Evolutionary conservation across 1,140 invertebrate genomes (phyloP), one percentile per base, ranked within the genome.

Genomic region (Diorhabda elongata): DNA sequence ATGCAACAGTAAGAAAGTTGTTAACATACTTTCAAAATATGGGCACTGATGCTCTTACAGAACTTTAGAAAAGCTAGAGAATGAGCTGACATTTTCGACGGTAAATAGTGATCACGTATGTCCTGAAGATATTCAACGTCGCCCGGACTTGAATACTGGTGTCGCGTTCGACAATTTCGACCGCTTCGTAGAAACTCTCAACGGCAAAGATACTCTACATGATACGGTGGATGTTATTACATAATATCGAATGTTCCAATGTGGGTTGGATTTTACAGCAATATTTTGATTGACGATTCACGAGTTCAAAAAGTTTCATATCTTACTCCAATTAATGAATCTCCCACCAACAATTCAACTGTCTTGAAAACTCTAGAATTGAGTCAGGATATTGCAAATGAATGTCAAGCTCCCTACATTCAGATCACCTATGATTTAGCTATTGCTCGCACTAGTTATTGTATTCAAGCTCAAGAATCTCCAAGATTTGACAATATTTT

Each of bases 141-240:
- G 7, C 41, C 11, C 64, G 9, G 65, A 73, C 11, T 59, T 74
- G 11, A 68, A 44, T 61, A 82, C 81, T 44, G 71, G 75, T 59
- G 67, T 83, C 44, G 82, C 81, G 1, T 84, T 74, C 66, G 80
- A 83, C 69, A 84, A 82, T 73, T 82, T 75, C 69, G 80, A 82
- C 73, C 69, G 82, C 42, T 82, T 78, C 65, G 81, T 81, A 6
- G 81, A 84, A 60, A 83, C 82, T 57, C 7, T 9, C 7, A 26
- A 60, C 26, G 58, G 58, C 5, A 60, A 60, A 26, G 26, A 26
- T 26, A 26, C 26, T 26, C 26, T 26, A 26, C 0, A 26, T 26
- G 26, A 26, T 26, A 26, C 26, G 26, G 45, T 71, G 63, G 70
- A 62, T 71, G 61, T 11, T 69, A 11, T 71, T 42, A 44, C 67